Evolutionary conservation across 2,888 invertebrate genomes (phyloP), one percentile per base, ranked within the genome.

Genomic region (Sialis lutaria): DNA sequence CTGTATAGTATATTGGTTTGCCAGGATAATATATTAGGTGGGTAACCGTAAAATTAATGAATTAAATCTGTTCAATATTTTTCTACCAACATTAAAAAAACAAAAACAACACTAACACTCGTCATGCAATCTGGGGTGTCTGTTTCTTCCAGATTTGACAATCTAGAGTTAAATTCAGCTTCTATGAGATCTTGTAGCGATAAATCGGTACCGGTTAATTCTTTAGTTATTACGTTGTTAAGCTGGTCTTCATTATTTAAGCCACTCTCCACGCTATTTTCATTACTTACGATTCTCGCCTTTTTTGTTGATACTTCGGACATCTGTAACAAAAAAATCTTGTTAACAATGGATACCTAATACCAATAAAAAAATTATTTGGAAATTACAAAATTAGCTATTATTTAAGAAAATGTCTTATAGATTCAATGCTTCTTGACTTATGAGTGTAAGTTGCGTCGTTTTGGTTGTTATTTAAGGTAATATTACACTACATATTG

Each of bases 101-200:
- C 31, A 40, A 12, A 35, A 47, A 41, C 31, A 10, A 35, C 40
- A 47, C 47, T 47, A 47, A 47, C 47, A 42, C 31, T 47, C n/a
- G 42, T 30, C 47, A 47, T 45, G 45, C 45, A 45, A 10, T 37
- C 37, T 40, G 13, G 45, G 22, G 22, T 22, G 13, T 40, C 30
- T 12, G 33, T 13, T 10, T 45, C 45, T 6, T 30, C 31, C 30
- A 39, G 22, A 35, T 37, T 42, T 13, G 42, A 42, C 33, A 47
- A 42, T 12, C 47, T 33, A n/a, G 42, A 42, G 22, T 47, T 47
- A 42, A 47, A 13, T 42, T 47, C 47, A 13, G 47, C 47, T 30
- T 47, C 47, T 13, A 47, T 47, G 9, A 47, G 35, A 22, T 47
- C 47, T 31, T 47, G 47, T 33, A 47, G 35, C 9, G 47, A 47